Base-by-base conservation (phyloP, 30 jellyfish, hydroid and myxozoan species). In the Aurelia sp. region DNA sequence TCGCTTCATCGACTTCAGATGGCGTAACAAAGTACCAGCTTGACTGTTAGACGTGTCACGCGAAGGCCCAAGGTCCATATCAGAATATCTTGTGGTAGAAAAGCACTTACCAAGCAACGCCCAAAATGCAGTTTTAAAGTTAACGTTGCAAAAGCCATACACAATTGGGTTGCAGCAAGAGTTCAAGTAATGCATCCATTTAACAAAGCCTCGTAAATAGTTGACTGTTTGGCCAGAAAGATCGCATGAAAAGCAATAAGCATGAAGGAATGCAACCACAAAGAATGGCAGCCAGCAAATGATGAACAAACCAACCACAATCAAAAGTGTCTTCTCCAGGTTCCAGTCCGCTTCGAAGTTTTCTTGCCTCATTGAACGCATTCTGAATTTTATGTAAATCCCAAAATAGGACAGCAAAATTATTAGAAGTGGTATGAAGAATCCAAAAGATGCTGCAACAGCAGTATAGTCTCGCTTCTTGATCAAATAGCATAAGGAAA, bases 251-350 rank as follows among this genome's bases (percentile, higher is more conserved):
- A 62, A 22, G 62, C 96, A 76, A 68, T 89, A 81, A 64, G 37
- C 85, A 30, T 57, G 52, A 15, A 85, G 51, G 31, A 94, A 88
- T 5, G 92, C 66, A 6, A 66, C 31, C 10, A 79, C 64, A 63
- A 89, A 81, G 65, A 81, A 86, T 16, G 99, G 99, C 63, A 91
- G 81, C 99, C 99, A 94, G 82, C 99, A 94, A 11, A 94, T 13
- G 60, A 94, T 89, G 74, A 94, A 94, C 9, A 86, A 31, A 11
- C 91, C 94, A 44, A 89, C 73, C 30, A 94, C 95, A 55, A 94
- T 76, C 50, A 73, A 13, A 3, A 94, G 86, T 2, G 99, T 89
- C 37, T 48, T 71, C 75, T 85, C 94, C 40, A 94, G 64, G 68
- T 94, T 87, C 82, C 88, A 61, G 71, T 89, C 92, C 37, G 91